Evolutionary conservation across 1,140 invertebrate genomes (phyloP), one percentile per base, ranked within the genome.

Genomic region (Aporrectodea caliginosa): DNA sequence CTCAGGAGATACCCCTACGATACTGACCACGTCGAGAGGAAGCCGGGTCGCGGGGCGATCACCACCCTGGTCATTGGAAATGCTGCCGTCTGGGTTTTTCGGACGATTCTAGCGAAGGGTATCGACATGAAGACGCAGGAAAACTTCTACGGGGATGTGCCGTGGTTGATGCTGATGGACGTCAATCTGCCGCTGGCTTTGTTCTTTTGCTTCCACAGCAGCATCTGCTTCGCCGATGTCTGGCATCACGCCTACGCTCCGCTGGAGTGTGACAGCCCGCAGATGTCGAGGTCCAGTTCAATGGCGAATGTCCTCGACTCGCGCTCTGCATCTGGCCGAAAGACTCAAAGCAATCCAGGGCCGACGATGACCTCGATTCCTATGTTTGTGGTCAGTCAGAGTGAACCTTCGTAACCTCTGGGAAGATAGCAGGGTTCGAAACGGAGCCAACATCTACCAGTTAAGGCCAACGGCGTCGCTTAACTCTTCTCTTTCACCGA

Each of bases 141-240:
- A 1, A 69, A 43, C 2, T 73, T 80, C 75, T 80, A 69, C 79
- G 75, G 75, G 16, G 69, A 34, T 32, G 27, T 77, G 6, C 34
- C 75, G 22, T 80, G 79, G 79, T 30, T 75, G 2, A 71, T 80
- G 27, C 33, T 80, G 29, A 32, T 78, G 58, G 78, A 80, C 58
- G 32, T 80, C 58, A 80, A 43, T 16, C 68, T 80, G 22, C 79
- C 79, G 27, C 75, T 80, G 31, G 32, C 35, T 27, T 75, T 80
- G 27, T 80, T 80, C 79, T 80, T 80, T 69, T 69, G 33, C 2
- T 80, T 80, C 79, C 79, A 80, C 29, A 79, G 76, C 30, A 72
- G 75, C 75, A 69, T 80, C 27, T 80, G 79, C 43, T 69, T 80
- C 22, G 79, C 79, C 33, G 75, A 80, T 34, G 76, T 80, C 34